Evolutionary conservation across 1,140 invertebrate species (phyloP), one percentile per base, ranked within the genome.

Genomic region (Bilobella aurantiaca): DNA sequence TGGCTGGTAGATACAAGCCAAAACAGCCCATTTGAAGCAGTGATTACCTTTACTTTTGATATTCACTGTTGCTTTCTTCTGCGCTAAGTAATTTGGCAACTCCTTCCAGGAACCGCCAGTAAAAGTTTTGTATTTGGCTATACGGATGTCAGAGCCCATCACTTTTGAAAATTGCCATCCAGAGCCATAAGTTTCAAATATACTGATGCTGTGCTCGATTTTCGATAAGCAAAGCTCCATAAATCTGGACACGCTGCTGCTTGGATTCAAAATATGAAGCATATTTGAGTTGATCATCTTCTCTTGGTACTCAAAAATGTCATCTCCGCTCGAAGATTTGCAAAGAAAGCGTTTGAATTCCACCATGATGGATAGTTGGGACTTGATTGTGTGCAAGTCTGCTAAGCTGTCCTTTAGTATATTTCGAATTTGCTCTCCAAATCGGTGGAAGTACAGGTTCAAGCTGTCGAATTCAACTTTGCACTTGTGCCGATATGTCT

Each of bases 1-100:
- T 12, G 16, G 16, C 23, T 14, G 3, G 27, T 59, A 29, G 12
- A 59, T 14, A 59, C 27, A 12, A 16, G 30, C 8, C 3, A 62
- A 28, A 3, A 62, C 59, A 23, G 59, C 59, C 30, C 34, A 62
- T 37, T 62, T 31, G 34, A 62, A 62, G 25, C 59, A 62, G 3
- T 34, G 3, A 18, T 62, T 46, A 3, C 30, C 59, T 30, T 34
- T 30, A 8, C 14, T 62, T 42, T 46, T 37, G 21, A 62, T 12
- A 42, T 62, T 62, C 12, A 42, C 34, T 21, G 27, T 16, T 8
- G 25, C 29, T 23, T 42, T 34, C 25, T 62, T 62, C 12, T 42
- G 3, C 12, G 21, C 16, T 3, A 62, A 3, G 3, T 37, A 12
- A 42, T 3, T 3, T 5, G 59, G 34, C 8, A 62, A 27, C 3